Evolutionary conservation across 2,797 vertebrate species (phyloP).

Genomic region (Micropoecilia bifurca): DNA sequence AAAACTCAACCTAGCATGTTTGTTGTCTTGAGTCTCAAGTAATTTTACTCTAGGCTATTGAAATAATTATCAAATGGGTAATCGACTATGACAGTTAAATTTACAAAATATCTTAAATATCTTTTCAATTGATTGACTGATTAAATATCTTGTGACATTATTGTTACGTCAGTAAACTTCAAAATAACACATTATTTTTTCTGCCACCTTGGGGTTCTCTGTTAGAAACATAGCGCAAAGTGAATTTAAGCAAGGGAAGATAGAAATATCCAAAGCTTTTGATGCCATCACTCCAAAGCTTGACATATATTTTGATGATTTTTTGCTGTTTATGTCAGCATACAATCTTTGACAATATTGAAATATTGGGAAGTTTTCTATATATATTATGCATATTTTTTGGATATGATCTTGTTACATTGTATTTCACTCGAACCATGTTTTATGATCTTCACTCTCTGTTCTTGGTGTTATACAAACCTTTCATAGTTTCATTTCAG

Average conservation of each 20-base stretch:
- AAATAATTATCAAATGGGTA: not conserved
- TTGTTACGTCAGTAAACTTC: not conserved
- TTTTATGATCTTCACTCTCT: not conserved
- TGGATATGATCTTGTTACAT: not conserved
- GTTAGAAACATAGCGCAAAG: not conserved
- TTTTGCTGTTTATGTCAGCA: not conserved
- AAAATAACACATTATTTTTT: not conserved
- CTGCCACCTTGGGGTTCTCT: not conserved
- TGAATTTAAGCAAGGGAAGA: not conserved
- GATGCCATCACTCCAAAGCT: not conserved
- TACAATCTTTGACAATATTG: not conserved
- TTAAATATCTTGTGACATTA: not conserved
- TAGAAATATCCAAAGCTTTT: not conserved
- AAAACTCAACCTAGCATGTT: too few species aligned
- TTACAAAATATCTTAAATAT: not conserved
- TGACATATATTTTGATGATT: not conserved
- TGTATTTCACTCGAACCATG: not conserved
- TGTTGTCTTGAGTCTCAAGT: not conserved
- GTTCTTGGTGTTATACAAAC: not conserved
- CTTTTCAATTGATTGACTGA: too few species aligned
- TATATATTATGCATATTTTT: not conserved
- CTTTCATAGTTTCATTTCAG: not conserved
- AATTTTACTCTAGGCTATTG: not conserved
- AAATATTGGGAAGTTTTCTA: not conserved
- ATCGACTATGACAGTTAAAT: not conserved